Percentiles rank a stretch among this genome's conserved stretches.
These are phyloP conservation scores for Tiliacea citrago DNA, from an alignment of 2,888 invertebrate genomes.

Conservation along the genomic window DNA sequence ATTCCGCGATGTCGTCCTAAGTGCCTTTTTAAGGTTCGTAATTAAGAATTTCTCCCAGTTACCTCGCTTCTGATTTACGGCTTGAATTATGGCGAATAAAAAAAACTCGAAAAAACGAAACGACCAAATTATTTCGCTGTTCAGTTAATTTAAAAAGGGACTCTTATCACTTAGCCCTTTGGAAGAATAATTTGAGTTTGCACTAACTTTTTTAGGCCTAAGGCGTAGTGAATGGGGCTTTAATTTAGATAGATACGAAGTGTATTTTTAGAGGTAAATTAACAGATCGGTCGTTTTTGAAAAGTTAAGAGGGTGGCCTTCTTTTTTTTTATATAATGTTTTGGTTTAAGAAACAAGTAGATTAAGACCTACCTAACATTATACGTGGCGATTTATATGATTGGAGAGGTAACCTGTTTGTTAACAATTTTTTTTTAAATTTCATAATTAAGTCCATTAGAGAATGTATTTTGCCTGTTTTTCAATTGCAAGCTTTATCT, in stretches of 20 bases:
- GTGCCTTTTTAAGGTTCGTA: slow-evolving; percentile 78
- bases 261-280: slow-evolving; percentile 24
- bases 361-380: background rate
- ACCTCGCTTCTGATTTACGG: slow-evolving; percentile 82
- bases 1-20: slow-evolving; percentile 71
- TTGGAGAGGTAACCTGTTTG: background rate
- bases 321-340: background rate
- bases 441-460: background rate
- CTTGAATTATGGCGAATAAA: slow-evolving; percentile 78
- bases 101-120: slow-evolving; percentile 69
- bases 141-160: slow-evolving; percentile 75
- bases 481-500: too few relatives aligned
- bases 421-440: background rate
- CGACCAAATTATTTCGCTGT: slow-evolving; percentile 72
- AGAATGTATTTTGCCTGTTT: background rate
- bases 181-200: slow-evolving; percentile 66
- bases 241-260: slow-evolving; percentile 50
- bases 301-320: too few relatives aligned
- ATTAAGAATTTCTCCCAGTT: slow-evolving; percentile 84
- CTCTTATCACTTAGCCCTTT: slow-evolving; percentile 75
- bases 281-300: slow-evolving; percentile 9
- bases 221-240: slow-evolving; percentile 26
- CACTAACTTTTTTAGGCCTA: slow-evolving; percentile 51
- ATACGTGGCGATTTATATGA: background rate
- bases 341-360: background rate